Base-by-base conservation (phyloP, 2,797 vertebrate species). In the Graptemys geographica region DNA sequence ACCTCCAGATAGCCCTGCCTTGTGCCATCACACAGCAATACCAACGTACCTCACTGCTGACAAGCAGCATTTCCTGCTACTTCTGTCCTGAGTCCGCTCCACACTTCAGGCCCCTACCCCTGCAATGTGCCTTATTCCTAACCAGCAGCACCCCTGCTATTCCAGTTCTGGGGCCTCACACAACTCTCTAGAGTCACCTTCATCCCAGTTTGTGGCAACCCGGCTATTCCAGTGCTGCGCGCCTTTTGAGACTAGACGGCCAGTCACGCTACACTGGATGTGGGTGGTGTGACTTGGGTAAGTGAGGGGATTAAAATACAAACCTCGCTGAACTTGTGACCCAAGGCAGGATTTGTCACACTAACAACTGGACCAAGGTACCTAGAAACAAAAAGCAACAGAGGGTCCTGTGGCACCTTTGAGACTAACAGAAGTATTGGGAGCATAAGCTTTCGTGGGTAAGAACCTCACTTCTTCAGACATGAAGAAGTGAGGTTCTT, bases 171-270 rank as follows among this genome's bases (percentile, higher is more conserved):
- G 18, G 37, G 41, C 11, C 37, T 15, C 72, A 15, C 23, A 37
- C 44, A 80, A 7, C 0, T 81, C 78, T 10, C 47, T 1, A 0
- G 49, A 49, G 11, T 7, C 4, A 33, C 52, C 47, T 57, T 37
- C 1, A 2, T 55, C 31, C 57, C 23, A 3, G 0, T 18, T 10
- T 72, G 1, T 16, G 37, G 6, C 10, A 2, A 31, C 15, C 23
- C 44, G 12, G 44, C 2, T 9, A 23, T 37, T 78, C 52, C 3
- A 1, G 1, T 16, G 28, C 79, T 1, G 1, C 51, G 0, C 4
- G n/a, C 51, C 65, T 31, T 3, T 51, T 37, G 62, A 69, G 62
- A n/a, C 37, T 3, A 69, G 62, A 10, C 16, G 2, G 3, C 62
- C 33, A n/a, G 33, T 19, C 18, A n/a, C 4, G 33, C 62, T 37